These are phyloP conservation scores for Myiozetetes cayanensis DNA, from an alignment of 2,113 vertebrate genomes.

Conservation along the genomic window DNA sequence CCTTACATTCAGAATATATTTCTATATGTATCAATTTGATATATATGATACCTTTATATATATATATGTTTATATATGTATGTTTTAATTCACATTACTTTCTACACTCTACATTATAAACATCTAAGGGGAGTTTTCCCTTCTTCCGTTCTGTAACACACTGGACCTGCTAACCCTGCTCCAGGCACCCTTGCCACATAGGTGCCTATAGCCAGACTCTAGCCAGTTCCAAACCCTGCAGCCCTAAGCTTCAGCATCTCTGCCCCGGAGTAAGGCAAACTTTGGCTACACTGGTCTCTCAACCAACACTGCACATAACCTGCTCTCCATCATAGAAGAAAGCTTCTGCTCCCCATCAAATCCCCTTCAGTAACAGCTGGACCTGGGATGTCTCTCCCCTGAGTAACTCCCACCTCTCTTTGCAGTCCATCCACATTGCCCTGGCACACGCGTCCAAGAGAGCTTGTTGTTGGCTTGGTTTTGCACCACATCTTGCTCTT, in stretches of 20 bases:
- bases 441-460: rapidly evolving
- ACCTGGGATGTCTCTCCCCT: neutral
- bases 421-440: neutral
- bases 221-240: neutral
- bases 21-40: neutral
- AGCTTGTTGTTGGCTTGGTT: neutral
- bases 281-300: neutral
- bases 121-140: neutral
- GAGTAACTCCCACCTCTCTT: neutral
- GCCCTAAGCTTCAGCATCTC: neutral
- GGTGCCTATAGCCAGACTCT: neutral
- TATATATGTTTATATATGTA: neutral
- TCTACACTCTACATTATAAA: neutral
- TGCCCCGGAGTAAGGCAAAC: neutral
- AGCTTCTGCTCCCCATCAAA: neutral
- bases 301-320: neutral
- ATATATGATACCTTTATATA: neutral
- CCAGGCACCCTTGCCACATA: rapidly evolving
- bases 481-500: rapidly evolving
- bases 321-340: neutral
- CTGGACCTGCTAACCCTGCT: neutral
- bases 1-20: neutral
- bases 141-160: neutral
- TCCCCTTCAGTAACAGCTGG: neutral
- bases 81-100: neutral